A percentile compares a stretch with the other conserved stretches of the same genome.
phyloP scores from a whole-genome alignment of 2,888 invertebrate genomes.

The Amblyjoppa fuscipennis region DNA sequence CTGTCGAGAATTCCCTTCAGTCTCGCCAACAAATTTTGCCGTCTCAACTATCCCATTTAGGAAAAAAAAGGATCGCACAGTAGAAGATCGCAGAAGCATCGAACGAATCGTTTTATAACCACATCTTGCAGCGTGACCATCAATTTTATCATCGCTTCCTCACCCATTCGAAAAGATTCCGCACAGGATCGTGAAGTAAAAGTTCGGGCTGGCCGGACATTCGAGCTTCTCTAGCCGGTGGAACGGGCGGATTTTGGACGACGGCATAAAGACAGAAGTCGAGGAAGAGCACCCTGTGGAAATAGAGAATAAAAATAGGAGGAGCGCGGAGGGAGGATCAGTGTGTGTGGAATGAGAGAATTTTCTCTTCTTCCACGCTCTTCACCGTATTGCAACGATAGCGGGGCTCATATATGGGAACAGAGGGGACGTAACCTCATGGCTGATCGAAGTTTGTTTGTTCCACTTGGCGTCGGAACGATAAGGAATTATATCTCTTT shows the following conservation, averaged over 20 bases:
- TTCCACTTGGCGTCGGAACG: constrained; percentile 73
- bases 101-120: constrained; percentile 55
- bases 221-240: constrained; percentile 21
- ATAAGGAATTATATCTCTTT: constrained; percentile 76
- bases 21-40: neutral
- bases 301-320: constrained; percentile 54
- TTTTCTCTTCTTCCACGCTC: constrained; percentile 60
- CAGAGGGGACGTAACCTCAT: constrained; percentile 59
- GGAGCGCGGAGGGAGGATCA: constrained; percentile 14
- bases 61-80: constrained; percentile 5
- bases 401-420: constrained; percentile 58
- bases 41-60: neutral
- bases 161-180: constrained; percentile 36
- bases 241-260: constrained; percentile 56
- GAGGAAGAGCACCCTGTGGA: constrained; percentile 23
- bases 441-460: constrained; percentile 77
- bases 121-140: constrained; percentile 65
- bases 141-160: constrained; percentile 68
- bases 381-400: constrained; percentile 73
- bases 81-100: neutral
- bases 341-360: constrained; percentile 39
- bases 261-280: constrained; percentile 45
- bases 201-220: constrained; percentile 47
- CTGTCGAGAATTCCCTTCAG: neutral
- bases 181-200: constrained; percentile 51